Conservation (phyloP, 2,888 invertebrate species). For the Lysandra bellargus region DNA sequence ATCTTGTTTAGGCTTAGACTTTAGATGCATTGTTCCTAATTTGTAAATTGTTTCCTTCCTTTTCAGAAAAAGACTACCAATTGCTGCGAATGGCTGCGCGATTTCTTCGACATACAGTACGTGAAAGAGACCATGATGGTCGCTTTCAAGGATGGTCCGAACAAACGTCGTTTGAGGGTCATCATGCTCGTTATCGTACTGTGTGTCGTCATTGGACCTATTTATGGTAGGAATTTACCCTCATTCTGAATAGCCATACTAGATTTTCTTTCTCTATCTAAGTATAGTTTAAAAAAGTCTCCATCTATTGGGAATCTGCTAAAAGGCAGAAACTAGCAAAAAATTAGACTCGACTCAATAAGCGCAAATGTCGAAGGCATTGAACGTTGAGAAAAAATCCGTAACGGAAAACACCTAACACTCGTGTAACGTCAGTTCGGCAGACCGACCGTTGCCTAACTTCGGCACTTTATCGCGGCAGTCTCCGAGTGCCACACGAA, state of each 20-base stretch:
- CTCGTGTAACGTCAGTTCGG: no score
- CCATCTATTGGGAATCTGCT: no score
- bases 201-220: slow-evolving; percentile 91
- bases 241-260: not conserved
- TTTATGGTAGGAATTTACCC: slow-evolving; percentile 85
- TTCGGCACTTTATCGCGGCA: no score
- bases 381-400: no score
- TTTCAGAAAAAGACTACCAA: slow-evolving; percentile 63
- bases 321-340: no score
- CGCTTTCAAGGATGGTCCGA: slow-evolving; percentile 88
- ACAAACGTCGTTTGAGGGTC: slow-evolving; percentile 86
- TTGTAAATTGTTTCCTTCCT: slow-evolving; percentile 39
- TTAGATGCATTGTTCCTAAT: slow-evolving; percentile 29
- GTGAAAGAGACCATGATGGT: slow-evolving; percentile 89
- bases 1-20: not conserved
- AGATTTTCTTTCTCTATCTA: not conserved
- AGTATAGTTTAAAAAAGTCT: not conserved
- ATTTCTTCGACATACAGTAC: slow-evolving; percentile 89
- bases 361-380: no score
- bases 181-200: slow-evolving; percentile 89
- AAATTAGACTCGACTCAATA: no score
- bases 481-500: no score
- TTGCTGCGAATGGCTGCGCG: slow-evolving; percentile 79
- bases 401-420: no score
- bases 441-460: no score